phyloP scores from a whole-genome alignment of 2,888 invertebrate genomes.

The Caenorhabditis becei region DNA sequence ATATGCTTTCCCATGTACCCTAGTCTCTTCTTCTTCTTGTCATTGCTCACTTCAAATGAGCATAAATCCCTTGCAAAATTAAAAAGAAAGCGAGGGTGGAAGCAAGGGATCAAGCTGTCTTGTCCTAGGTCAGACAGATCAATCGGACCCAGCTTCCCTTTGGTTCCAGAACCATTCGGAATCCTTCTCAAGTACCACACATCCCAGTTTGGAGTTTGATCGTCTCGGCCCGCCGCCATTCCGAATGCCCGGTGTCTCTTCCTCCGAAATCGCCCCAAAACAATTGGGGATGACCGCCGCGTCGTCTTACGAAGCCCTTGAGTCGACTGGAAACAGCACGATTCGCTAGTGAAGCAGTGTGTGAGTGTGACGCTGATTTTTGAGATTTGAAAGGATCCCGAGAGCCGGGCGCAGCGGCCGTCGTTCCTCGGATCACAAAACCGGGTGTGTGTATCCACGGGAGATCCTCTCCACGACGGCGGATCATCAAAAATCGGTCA shows the following conservation, averaged over 20 bases:
- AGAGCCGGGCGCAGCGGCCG: not conserved
- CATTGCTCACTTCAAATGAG: not conserved
- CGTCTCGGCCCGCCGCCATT: constrained; percentile 6
- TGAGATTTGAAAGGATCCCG: constrained; percentile 28
- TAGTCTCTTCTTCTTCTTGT: not conserved
- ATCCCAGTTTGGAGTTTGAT: constrained; percentile 30
- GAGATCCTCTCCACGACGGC: not conserved
- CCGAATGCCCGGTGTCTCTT: too few relatives aligned
- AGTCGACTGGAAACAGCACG: constrained; percentile 17
- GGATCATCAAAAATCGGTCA: constrained; percentile 58
- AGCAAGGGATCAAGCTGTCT: not conserved
- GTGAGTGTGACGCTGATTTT: constrained; percentile 47
- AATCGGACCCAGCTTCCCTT: not conserved
- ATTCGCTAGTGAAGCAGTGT: not conserved
- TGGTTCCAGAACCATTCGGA: not conserved
- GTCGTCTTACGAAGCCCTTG: constrained; percentile 34
- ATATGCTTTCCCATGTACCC: not conserved
- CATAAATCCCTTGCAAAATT: not conserved
- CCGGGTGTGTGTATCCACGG: not conserved
- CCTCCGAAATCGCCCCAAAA: constrained; percentile 15
- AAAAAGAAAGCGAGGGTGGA: not conserved
- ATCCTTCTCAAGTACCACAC: not conserved
- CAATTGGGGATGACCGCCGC: constrained; percentile 18
- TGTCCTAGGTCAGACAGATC: not conserved
- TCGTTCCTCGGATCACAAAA: not conserved